Base-by-base conservation (phyloP, 1,140 invertebrate genomes). In the Wasmannia auropunctata region DNA sequence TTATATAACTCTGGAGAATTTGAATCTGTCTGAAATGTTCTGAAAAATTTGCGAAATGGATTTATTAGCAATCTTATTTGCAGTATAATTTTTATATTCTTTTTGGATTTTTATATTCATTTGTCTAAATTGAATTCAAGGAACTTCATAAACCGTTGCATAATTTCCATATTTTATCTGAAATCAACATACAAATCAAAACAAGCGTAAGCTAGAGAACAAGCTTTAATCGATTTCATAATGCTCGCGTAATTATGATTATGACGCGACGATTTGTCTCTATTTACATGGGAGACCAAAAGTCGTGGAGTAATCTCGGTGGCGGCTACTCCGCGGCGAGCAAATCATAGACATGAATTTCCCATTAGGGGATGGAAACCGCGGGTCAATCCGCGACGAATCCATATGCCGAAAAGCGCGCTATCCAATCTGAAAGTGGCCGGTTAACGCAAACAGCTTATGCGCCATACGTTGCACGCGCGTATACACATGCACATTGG, bases 361-460 rank as follows among this genome's bases (percentile, higher is more conserved):
- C 89, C 90, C 91, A 91, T 93, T 93, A 88, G 49, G 67, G 86
- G 63, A 93, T 92, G 88, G 87, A 89, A 88, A 72, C 79, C 86
- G 85, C 87, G 91, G 86, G 63, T 90, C 87, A 86, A 87, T 92
- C 63, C 87, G 85, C 90, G 91, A 92, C 87, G 90, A 91, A 90
- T 89, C 88, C 93, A 93, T 93, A 93, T 93, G 92, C 88, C 91
- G 90, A 92, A 92, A 85, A 92, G 87, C 88, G 51, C 83, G 76
- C 89, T 79, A 88, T 93, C 92, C 91, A 92, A 93, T 93, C 88
- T 87, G 84, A 88, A 89, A 92, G 91, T 87, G 91, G 87, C 80
- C 87, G 76, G 83, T 86, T 86, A 86, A 91, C 80, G 87, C 77
- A 86, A 90, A 89, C 86, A 92, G 89, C 91, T 91, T 92, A 89